Evolutionary conservation across 2,888 invertebrate genomes (phyloP).

Genomic region (Dolichopus griseipennis): DNA sequence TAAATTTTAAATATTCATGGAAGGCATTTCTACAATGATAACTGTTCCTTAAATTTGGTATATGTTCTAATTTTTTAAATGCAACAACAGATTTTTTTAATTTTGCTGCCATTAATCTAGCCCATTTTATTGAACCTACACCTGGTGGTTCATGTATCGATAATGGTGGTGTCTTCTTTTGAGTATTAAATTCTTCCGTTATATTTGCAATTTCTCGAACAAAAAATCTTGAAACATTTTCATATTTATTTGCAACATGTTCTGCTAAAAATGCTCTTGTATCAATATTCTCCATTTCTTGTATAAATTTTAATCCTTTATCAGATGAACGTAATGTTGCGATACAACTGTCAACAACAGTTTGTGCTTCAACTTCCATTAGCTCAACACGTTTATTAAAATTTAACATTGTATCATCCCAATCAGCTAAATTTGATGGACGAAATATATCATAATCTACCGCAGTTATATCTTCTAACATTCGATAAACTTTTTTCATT

Average conservation of each 20-base stretch:
- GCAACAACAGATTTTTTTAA: constrained; percentile 71
- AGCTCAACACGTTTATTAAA: constrained; percentile 66
- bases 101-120: constrained; percentile 64
- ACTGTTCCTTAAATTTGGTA: constrained; percentile 50
- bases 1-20: constrained; percentile 65
- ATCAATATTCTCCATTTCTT: constrained; percentile 71
- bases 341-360: constrained; percentile 80
- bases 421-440: constrained; percentile 69
- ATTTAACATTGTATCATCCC: constrained; percentile 72
- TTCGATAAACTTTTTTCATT: constrained; percentile 66
- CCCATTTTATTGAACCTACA: constrained; percentile 83
- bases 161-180: constrained; percentile 42
- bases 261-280: constrained; percentile 64
- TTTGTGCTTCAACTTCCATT: constrained; percentile 73
- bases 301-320: constrained; percentile 67
- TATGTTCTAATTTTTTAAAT: constrained; percentile 58
- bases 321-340: constrained; percentile 70
- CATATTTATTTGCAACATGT: constrained; percentile 71
- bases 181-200: constrained; percentile 12
- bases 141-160: constrained; percentile 67
- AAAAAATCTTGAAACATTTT: constrained; percentile 75
- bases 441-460: constrained; percentile 78
- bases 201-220: constrained; percentile 63
- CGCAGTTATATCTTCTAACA: constrained; percentile 64
- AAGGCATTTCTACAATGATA: constrained; percentile 68